Conservation (phyloP, 2,888 invertebrate species). For the Tricholauxania praeusta region DNA sequence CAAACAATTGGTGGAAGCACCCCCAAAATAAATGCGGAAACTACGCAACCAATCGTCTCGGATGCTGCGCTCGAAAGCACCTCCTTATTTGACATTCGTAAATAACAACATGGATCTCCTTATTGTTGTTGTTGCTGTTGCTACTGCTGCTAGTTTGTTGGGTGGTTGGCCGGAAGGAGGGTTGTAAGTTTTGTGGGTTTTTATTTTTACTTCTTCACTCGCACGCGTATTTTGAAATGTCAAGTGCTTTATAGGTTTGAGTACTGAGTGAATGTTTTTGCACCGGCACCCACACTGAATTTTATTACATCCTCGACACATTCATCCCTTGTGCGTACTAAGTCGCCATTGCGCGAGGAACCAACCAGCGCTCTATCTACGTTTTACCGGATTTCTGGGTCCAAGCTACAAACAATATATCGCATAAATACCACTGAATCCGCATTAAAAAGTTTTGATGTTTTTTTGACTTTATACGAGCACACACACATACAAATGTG, state of each 20-base stretch:
- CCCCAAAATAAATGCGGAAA: slow-evolving; percentile 41
- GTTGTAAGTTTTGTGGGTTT: neutral
- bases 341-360: slow-evolving; percentile 45
- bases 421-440: slow-evolving; percentile 30
- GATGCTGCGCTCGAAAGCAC: slow-evolving; percentile 50
- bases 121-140: slow-evolving; percentile 2
- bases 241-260: slow-evolving; percentile 1
- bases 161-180: neutral
- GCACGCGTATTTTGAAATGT: slow-evolving; percentile 12
- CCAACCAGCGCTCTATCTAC: slow-evolving; percentile 40
- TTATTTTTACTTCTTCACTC: neutral
- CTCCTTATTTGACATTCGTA: slow-evolving; percentile 41
- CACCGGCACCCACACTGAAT: neutral
- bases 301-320: neutral
- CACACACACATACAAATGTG: neutral
- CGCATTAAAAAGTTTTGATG: slow-evolving; percentile 5
- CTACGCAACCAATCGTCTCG: slow-evolving; percentile 53
- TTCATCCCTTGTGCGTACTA: slow-evolving; percentile 43
- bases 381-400: too few species aligned
- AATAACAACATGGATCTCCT: neutral
- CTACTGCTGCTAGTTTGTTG: neutral
- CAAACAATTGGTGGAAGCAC: slow-evolving; percentile 7
- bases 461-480: slow-evolving; percentile 5
- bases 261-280: neutral
- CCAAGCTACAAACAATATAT: slow-evolving; percentile 15